Evolutionary conservation across 2,797 vertebrate genomes (phyloP).

Genomic region (Syngnathus rostellatus): DNA sequence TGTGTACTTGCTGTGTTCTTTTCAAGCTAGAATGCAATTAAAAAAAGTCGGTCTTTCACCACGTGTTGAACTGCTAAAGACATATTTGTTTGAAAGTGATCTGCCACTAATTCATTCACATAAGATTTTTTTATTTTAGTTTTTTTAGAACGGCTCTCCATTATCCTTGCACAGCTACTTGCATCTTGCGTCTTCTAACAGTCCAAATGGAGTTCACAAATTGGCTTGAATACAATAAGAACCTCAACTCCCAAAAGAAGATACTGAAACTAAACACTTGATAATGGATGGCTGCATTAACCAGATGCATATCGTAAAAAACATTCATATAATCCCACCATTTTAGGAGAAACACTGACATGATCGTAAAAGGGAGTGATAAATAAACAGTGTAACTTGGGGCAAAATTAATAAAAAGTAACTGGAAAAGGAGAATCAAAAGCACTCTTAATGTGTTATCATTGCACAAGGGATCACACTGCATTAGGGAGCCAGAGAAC

Average conservation of each 20-base stretch:
- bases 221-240: conserved; percentile 25
- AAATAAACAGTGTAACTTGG: background rate
- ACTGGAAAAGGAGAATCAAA: conserved; percentile 4
- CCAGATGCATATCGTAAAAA: conserved; percentile 45
- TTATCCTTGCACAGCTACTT: conserved; percentile 12
- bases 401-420: background rate
- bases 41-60: conserved; percentile 47
- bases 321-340: conserved; percentile 23
- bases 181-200: conserved; percentile 7
- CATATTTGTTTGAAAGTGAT: conserved; percentile 41
- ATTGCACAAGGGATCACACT: conserved; percentile 33
- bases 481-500: conserved; percentile 36
- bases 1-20: conserved; percentile 35
- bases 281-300: conserved; percentile 27
- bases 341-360: conserved; percentile 22
- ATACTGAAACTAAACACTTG: conserved; percentile 24
- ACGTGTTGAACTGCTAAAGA: conserved; percentile 42
- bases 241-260: conserved; percentile 18
- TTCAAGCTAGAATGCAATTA: conserved; percentile 39
- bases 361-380: background rate
- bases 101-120: conserved; percentile 58
- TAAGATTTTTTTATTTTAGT: conserved; percentile 45
- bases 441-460: conserved; percentile 45
- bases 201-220: conserved; percentile 22
- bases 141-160: conserved; percentile 27